Base-by-base conservation (phyloP, 2,888 invertebrate genomes). In the Lepidochrysops patricia region DNA sequence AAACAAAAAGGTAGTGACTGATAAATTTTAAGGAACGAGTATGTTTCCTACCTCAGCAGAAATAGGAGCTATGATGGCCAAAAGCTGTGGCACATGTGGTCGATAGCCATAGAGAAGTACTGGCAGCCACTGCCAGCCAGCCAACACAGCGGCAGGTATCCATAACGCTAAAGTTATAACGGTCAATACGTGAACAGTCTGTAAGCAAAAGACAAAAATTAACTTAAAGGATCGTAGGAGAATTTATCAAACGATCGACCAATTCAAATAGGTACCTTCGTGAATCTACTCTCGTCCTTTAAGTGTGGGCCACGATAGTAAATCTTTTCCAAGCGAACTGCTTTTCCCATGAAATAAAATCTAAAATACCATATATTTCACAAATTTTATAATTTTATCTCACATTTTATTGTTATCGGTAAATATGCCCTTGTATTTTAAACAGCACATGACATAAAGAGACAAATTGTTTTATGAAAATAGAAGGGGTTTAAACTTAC, bases 111-210 rank as follows among this genome's bases (percentile, higher is more conserved):
- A 77, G 34, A 80, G 62, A 56, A 89, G 69, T 13, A 82, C 68
- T 0, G 89, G 86, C 4, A 86, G 63, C 87, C 88, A 87, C 66
- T 90, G 86, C 84, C 87, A 90, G 34, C 84, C 82, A 5, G 80
- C 76, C 66, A 87, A 69, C 43, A 91, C 72, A 1, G 77, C 87
- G n/a, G 89, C 82, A 2, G 91, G 91, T 19, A 87, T 74, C 90
- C 90, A 91, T 34, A 90, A 69, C 43, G 89, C 79, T 65, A 90
- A 70, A 23, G 89, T 87, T 35, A 82, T 72, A 5, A 86, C 74
- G 52, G 79, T 77, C 37, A 88, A 67, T 12, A 79, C 76, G 62
- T 86, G 82, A 1, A 87, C 68, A 67, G 86, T 87, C 90, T 90
- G 32, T 19, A 29, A 50, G 29, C 58, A 35, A 34, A 50, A 58